Evolutionary conservation across 2,888 invertebrate species (phyloP), one percentile per base, ranked within the genome.

Genomic region (Chrysodeixis includens): DNA sequence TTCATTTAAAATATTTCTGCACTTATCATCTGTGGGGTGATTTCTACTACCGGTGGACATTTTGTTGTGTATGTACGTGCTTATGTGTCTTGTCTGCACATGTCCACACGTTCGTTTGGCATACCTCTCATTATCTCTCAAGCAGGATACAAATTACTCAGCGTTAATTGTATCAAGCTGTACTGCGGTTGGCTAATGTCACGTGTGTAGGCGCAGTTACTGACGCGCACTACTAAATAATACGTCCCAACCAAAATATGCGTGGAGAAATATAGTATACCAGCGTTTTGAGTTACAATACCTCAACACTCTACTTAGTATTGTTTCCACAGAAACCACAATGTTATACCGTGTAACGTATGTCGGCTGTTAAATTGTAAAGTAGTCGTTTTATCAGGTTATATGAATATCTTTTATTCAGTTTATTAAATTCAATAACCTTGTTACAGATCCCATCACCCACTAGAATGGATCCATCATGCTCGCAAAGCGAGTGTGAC

Each of bases 401-500:
- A 26, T 26, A n/a, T n/a, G n/a, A n/a, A n/a, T n/a, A n/a, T n/a
- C n/a, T 26, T 26, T 26, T 26, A 26, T 4, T 26, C 2, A 4
- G 6, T 26, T 26, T 2, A 2, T 26, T n/a, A 40, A 58, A 64
- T 32, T 30, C 12, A 10, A 32, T 5, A 30, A 18, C 60, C 52
- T 49, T 58, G 7, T 78, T 83, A 40, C 83, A 88, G 87, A 56
- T 71, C 65, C 69, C 64, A 60, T 71, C 60, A 64, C 69, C 56
- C 55, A 63, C 78, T 85, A 92, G 83, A 78, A 95, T 95, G 95
- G 93, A 94, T 84, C 92, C 94, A 87, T 87, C 93, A 90, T 93
- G 93, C 86, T 91, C 93, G 68, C 90, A 86, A 78, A 88, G 88
- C 65, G 86, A 86, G 69, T 86, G 88, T 87, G 89, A 91, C 74